phyloP scores from a whole-genome alignment of 2,113 vertebrate species.

The Thinocorus orbignyianus region DNA sequence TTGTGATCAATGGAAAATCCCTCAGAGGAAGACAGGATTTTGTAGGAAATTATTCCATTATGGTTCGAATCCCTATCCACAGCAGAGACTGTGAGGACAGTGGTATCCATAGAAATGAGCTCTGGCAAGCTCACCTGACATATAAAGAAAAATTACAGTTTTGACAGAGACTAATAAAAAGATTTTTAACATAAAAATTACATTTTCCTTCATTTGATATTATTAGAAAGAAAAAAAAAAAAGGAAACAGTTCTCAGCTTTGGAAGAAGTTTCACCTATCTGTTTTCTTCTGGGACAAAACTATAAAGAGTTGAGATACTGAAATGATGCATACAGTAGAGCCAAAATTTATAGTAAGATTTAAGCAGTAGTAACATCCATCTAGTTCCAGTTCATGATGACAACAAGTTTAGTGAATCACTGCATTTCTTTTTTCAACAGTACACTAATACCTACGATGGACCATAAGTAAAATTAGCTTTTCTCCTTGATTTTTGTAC shows the following conservation, averaged over 20 bases:
- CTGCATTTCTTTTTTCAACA: background rate
- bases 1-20: slow-evolving; percentile 81
- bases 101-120: slow-evolving; percentile 50
- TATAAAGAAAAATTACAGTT: background rate
- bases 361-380: background rate
- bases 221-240: background rate
- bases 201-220: background rate
- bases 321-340: background rate
- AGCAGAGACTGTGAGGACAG: slow-evolving; percentile 81
- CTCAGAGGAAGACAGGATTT: slow-evolving; percentile 78
- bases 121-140: slow-evolving; percentile 85
- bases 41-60: slow-evolving; percentile 82
- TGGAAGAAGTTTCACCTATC: background rate
- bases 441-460: background rate
- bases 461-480: background rate
- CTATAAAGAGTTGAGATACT: background rate
- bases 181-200: background rate
- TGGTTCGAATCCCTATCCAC: slow-evolving; percentile 79
- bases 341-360: background rate
- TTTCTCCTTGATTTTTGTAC: background rate
- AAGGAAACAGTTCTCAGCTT: background rate
- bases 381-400: background rate
- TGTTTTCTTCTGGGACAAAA: background rate
- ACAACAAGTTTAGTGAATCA: background rate
- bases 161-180: background rate